Conservation (phyloP, 2,888 invertebrate species). For the Mycalesis mineus region DNA sequence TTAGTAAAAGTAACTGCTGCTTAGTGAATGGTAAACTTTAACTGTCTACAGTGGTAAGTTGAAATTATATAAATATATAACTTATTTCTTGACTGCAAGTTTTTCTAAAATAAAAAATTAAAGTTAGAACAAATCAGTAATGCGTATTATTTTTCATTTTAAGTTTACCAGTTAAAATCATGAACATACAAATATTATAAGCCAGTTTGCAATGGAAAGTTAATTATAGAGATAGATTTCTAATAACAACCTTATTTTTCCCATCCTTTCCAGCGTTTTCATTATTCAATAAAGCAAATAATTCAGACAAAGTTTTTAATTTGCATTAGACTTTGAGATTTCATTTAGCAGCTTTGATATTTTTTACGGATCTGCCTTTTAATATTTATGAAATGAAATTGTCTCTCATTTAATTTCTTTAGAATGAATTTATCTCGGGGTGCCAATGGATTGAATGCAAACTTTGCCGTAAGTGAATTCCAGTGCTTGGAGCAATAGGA, state of each 20-base stretch:
- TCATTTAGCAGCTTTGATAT: constrained; percentile 24
- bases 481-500: no score
- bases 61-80: no score
- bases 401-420: constrained; percentile 16
- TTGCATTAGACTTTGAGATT: constrained; percentile 27
- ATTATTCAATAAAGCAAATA: constrained; percentile 54
- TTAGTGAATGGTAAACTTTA: no score
- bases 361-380: constrained; percentile 15
- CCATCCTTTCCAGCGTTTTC: constrained; percentile 51
- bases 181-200: no score
- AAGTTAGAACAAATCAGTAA: no score
- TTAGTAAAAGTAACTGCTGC: no score
- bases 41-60: no score
- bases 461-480: not conserved
- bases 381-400: constrained; percentile 25
- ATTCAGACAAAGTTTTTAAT: constrained; percentile 28
- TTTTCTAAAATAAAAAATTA: no score
- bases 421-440: not conserved
- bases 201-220: constrained; percentile 8
- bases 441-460: not conserved
- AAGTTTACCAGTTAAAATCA: no score
- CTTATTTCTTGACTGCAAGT: no score
- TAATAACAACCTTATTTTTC: constrained; percentile 63
- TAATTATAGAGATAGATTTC: constrained; percentile 62
- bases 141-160: no score